These are phyloP conservation scores for Halictus rubicundus DNA, from an alignment of 1,140 invertebrate genomes.

Conservation along the genomic window DNA sequence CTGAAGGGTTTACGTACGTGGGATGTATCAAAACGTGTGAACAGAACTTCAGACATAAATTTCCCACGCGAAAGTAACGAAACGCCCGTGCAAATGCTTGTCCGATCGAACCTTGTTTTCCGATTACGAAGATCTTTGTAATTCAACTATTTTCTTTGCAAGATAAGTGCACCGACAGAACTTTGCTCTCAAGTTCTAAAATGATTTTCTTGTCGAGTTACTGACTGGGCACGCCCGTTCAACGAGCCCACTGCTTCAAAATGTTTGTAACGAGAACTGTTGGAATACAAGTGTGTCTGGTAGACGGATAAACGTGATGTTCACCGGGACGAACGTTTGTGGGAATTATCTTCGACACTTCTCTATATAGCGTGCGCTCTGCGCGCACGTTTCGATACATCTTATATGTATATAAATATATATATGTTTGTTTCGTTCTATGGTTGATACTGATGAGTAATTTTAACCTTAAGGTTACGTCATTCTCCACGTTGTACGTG, in stretches of 20 bases:
- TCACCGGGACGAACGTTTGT: not conserved
- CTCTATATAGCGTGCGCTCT: not conserved
- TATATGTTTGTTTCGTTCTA: constrained; percentile 26
- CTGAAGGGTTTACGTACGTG: constrained; percentile 31
- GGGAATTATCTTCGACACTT: no score
- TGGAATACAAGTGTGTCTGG: no score
- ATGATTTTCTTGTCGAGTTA: no score
- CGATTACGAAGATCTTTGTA: not conserved
- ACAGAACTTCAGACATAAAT: not conserved
- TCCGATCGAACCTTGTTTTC: not conserved
- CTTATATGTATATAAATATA: not conserved
- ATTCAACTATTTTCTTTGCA: not conserved
- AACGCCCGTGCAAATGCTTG: not conserved
- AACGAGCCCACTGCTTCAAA: not conserved
- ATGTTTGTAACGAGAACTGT: no score
- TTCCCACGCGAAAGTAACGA: not conserved
- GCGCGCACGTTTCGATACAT: not conserved
- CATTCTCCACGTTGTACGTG: constrained; percentile 19
- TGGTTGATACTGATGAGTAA: constrained; percentile 8
- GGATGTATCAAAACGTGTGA: not conserved
- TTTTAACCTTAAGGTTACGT: constrained; percentile 26
- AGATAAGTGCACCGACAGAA: not conserved
- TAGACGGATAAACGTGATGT: not conserved
- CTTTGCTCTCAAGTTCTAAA: not conserved
- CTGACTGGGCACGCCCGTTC: no score